A percentile compares a stretch with the other conserved stretches of the same genome.
These are phyloP conservation scores for Bhutanitis thaidina DNA, from an alignment of 2,888 invertebrate genomes.

Conservation along the genomic window DNA sequence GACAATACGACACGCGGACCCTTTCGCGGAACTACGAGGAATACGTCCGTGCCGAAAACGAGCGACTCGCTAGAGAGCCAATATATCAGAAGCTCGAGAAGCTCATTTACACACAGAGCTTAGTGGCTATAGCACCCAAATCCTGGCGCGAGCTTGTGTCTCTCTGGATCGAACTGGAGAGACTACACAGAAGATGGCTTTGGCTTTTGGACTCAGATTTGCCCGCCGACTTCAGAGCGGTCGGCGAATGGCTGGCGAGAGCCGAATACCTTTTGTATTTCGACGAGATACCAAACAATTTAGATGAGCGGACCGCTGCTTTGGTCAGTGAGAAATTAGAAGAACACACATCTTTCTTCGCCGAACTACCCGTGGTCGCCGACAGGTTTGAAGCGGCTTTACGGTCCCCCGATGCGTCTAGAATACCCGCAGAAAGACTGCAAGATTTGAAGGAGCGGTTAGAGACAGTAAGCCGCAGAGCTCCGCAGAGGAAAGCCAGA, in stretches of 20 bases:
- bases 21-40: slow-evolving; percentile 90
- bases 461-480: slow-evolving; percentile 85
- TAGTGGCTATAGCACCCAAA: slow-evolving; percentile 89
- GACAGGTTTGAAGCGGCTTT: slow-evolving; percentile 89
- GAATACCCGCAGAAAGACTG: slow-evolving; percentile 89
- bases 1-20: slow-evolving; percentile 86
- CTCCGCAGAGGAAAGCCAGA: slow-evolving; percentile 89
- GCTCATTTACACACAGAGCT: slow-evolving; percentile 88
- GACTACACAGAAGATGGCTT: slow-evolving; percentile 91
- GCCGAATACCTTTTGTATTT: slow-evolving; percentile 90
- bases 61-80: slow-evolving; percentile 85
- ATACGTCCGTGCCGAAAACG: slow-evolving; percentile 87
- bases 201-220: slow-evolving; percentile 92
- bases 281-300: slow-evolving; percentile 89
- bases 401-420: slow-evolving; percentile 82
- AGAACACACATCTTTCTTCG: slow-evolving; percentile 94
- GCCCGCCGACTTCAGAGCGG: slow-evolving; percentile 90
- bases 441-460: slow-evolving; percentile 90
- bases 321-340: slow-evolving; percentile 93
- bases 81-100: slow-evolving; percentile 88
- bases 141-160: slow-evolving; percentile 91
- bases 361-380: slow-evolving; percentile 87
- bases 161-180: slow-evolving; percentile 90
- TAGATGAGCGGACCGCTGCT: slow-evolving; percentile 94
- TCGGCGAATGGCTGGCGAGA: slow-evolving; percentile 94